Evolutionary conservation across 2,888 invertebrate species (phyloP), one percentile per base, ranked within the genome.

Genomic region (Lysandra bellargus): DNA sequence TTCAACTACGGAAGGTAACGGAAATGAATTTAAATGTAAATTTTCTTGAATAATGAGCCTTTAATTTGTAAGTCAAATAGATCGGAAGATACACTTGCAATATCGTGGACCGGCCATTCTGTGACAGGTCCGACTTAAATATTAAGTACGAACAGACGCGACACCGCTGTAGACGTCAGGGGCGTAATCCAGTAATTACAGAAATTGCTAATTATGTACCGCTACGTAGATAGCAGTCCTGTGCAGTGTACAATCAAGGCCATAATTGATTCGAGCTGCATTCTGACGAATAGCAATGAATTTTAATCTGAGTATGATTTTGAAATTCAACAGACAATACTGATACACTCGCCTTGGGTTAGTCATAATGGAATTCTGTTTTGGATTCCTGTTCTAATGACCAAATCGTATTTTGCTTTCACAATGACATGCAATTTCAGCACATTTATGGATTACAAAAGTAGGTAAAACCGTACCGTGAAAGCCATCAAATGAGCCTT

Each of bases 101-200:
- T 69, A 37, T 37, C 69, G 14, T 37, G 69, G 33, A 17, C 53
- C 30, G 30, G 33, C 76, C 76, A 57, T 76, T 57, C 17, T 76
- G 76, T 76, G 76, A 57, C 76, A 57, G 76, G 76, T 33, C 76
- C 30, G 53, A 76, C 76, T 57, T 76, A 76, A 76, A 76, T 57
- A 30, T 76, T 57, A 76, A 76, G 76, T 23, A 30, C 33, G 30
- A 33, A 37, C 76, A 76, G 76, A 37, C 76, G 76, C 33, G 76
- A 76, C 33, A 53, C 33, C 17, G 30, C 57, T 30, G 49, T 75
- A 14, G 49, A 53, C 76, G 49, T 57, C 49, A 57, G 33, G 0
- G 33, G 33, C 44, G 53, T 53, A 76, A 76, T 76, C 76, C 76
- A 57, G 57, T 76, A 53, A 76, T 57, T 57, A 2, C 57, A 57